Conservation (phyloP, 2,113 vertebrate species). For the Triplophysa dalaica region DNA sequence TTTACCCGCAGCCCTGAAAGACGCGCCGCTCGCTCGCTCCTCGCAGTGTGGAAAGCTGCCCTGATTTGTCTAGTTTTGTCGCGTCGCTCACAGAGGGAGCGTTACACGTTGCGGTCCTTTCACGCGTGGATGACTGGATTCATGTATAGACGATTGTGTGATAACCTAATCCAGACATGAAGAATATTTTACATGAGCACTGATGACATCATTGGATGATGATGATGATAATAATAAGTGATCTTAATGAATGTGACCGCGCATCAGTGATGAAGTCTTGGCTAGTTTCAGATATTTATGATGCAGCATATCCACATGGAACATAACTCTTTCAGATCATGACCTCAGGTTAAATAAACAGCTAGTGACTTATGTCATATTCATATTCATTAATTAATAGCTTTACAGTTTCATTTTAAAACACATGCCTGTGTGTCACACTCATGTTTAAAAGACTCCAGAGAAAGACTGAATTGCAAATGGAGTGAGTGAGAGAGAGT, state of each 20-base stretch:
- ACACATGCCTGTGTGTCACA: neutral
- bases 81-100: neutral
- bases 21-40: neutral
- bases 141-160: neutral
- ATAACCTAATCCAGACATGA: neutral
- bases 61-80: neutral
- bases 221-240: no score
- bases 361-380: no score
- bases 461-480: constrained; percentile 53
- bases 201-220: no score
- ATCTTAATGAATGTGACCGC: no score
- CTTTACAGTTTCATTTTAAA: neutral
- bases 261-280: no score
- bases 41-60: neutral
- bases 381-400: neutral
- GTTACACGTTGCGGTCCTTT: constrained; percentile 2
- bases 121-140: neutral
- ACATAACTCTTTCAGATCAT: no score
- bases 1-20: neutral
- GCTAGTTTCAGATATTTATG: neutral
- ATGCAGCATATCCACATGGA: neutral
- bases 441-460: neutral
- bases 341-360: no score
- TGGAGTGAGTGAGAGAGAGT: constrained; percentile 61
- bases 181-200: no score